These are phyloP conservation scores for silkworm (Bombyx mori) DNA, from an alignment of 1,140 invertebrate species.

Conservation along the genomic window ASM3026992v2 NC_085118.1:7486001-7486500, in stretches of 20 bases:
- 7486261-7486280: slow-evolving; percentile 65
- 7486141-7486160: slow-evolving; percentile 22
- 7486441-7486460: slow-evolving; percentile 39
- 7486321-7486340: slow-evolving; percentile 69
- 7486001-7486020: slow-evolving; percentile 17
- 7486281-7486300: slow-evolving; percentile 67
- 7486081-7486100: too few species aligned
- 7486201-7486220: slow-evolving; percentile 47
- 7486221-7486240: slow-evolving; percentile 41
- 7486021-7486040: too few species aligned
- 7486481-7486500: neutral
- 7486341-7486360: slow-evolving; percentile 58
- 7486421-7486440: slow-evolving; percentile 59
- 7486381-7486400: slow-evolving; percentile 63
- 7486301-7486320: slow-evolving; percentile 60
- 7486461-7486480: neutral
- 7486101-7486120: too few species aligned
- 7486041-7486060: too few species aligned
- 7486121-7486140: neutral
- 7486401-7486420: slow-evolving; percentile 64
- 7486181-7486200: slow-evolving; percentile 54
- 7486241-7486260: slow-evolving; percentile 58
- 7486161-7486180: slow-evolving; percentile 47
- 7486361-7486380: slow-evolving; percentile 64
- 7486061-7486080: too few species aligned